Evolutionary conservation across 2,113 vertebrate species (phyloP).

Genomic region (Eretmochelys imbricata): DNA sequence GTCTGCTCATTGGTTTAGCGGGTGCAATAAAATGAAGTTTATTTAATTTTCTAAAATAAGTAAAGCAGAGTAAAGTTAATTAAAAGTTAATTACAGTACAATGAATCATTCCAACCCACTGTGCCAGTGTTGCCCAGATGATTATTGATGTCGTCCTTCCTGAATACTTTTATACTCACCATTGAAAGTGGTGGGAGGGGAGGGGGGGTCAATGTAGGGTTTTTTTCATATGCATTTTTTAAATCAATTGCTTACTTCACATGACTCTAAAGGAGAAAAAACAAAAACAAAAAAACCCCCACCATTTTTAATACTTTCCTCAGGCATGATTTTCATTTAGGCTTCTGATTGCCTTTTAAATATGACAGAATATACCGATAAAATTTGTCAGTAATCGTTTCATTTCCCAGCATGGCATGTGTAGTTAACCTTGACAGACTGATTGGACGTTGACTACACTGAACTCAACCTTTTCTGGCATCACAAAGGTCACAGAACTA

Average conservation of each 20-base stretch:
- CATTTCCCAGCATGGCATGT: conserved; percentile 82
- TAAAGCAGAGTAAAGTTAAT: conserved; percentile 79
- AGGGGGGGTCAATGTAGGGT: background rate
- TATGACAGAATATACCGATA: conserved; percentile 82
- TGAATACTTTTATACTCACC: conserved; percentile 3
- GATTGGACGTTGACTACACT: conserved; percentile 69
- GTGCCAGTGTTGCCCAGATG: conserved; percentile 69
- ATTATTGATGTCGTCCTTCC: conserved; percentile 67
- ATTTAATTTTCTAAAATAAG: conserved; percentile 84
- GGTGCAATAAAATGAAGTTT: conserved; percentile 79
- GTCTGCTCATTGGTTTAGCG: conserved; percentile 74
- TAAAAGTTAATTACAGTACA: conserved; percentile 81
- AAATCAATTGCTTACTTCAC: background rate
- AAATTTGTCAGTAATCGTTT: conserved; percentile 85
- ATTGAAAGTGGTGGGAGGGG: background rate
- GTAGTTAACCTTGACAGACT: conserved; percentile 85
- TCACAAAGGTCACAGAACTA: conserved; percentile 76
- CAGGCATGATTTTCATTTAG: conserved; percentile 76
- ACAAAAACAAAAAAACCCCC: background rate
- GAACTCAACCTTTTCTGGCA: conserved; percentile 80
- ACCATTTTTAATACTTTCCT: conserved; percentile 30
- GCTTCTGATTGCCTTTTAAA: conserved; percentile 80
- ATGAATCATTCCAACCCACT: conserved; percentile 74
- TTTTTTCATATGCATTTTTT: background rate
- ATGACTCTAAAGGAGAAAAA: background rate